Conservation (phyloP, 2,113 vertebrate species). For the Sitta europaea region DNA sequence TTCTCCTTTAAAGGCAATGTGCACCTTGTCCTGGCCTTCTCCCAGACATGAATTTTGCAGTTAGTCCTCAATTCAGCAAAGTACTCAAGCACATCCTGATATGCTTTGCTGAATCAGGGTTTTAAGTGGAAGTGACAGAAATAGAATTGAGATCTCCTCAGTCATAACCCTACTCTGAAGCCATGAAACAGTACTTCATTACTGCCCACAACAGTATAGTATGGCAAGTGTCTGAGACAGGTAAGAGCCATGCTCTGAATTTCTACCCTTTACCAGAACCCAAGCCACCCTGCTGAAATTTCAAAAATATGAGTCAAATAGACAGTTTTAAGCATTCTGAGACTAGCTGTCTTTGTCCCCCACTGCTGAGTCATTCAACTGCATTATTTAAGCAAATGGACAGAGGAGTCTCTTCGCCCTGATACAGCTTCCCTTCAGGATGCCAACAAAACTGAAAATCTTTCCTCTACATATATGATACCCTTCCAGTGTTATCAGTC, state of each 20-base stretch:
- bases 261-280: neutral
- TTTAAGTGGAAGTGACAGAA: constrained; percentile 31
- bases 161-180: neutral
- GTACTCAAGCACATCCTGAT: constrained; percentile 34
- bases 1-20: neutral
- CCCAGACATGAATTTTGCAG: neutral
- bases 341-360: neutral
- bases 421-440: neutral
- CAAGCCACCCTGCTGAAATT: neutral
- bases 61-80: neutral
- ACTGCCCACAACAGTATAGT: neutral
- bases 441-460: neutral
- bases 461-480: neutral
- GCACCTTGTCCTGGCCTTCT: neutral
- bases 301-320: neutral
- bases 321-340: neutral
- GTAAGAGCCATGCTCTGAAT: neutral
- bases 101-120: constrained; percentile 15
- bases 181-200: neutral
- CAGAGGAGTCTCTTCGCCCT: neutral
- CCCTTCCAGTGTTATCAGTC: neutral
- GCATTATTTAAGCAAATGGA: neutral
- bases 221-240: neutral
- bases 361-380: neutral
- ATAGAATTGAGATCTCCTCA: neutral